Evolutionary conservation across 2,888 invertebrate species (phyloP).

Genomic region (Andrena praecox): DNA sequence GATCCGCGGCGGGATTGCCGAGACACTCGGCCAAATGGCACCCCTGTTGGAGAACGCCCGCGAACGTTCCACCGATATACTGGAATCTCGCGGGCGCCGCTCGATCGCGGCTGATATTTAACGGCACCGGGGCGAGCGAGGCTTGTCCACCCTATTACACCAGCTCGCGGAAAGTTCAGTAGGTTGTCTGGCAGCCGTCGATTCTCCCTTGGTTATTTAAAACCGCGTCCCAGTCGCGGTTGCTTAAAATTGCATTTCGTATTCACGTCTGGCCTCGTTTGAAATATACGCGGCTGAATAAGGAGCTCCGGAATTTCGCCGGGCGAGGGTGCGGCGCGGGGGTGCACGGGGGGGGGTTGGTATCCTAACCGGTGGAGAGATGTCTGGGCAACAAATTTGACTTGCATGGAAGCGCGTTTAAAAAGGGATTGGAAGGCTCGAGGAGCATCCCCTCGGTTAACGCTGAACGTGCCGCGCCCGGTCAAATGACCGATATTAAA

Average conservation of each 20-base stretch:
- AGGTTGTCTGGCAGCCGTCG: slow-evolving; percentile 4
- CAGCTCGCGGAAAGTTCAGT: slow-evolving; percentile 4
- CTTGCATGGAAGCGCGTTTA: slow-evolving; percentile 1
- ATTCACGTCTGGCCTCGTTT: slow-evolving; percentile 44
- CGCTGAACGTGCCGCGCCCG: no score
- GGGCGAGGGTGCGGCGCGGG: not conserved
- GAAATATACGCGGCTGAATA: slow-evolving; percentile 13
- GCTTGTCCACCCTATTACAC: not conserved
- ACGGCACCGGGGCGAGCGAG: not conserved
- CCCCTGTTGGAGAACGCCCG: no score
- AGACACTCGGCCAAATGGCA: no score
- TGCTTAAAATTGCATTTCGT: slow-evolving; percentile 48
- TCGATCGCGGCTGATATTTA: not conserved
- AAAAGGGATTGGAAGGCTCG: not conserved
- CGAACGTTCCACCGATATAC: no score
- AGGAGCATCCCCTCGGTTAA: slow-evolving; percentile 11
- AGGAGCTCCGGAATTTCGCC: not conserved
- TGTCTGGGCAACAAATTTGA: slow-evolving; percentile 24
- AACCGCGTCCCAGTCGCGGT: slow-evolving; percentile 9
- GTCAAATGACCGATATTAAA: no score
- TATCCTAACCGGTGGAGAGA: not conserved
- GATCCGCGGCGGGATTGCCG: no score
- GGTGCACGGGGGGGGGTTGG: not conserved
- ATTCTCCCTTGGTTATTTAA: slow-evolving; percentile 39
- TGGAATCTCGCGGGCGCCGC: no score